A percentile compares a stretch with the other conserved stretches of the same genome.
These are phyloP conservation scores for Luehdorfia chinensis DNA, from an alignment of 1,140 invertebrate genomes.

Conservation along the genomic window DNA sequence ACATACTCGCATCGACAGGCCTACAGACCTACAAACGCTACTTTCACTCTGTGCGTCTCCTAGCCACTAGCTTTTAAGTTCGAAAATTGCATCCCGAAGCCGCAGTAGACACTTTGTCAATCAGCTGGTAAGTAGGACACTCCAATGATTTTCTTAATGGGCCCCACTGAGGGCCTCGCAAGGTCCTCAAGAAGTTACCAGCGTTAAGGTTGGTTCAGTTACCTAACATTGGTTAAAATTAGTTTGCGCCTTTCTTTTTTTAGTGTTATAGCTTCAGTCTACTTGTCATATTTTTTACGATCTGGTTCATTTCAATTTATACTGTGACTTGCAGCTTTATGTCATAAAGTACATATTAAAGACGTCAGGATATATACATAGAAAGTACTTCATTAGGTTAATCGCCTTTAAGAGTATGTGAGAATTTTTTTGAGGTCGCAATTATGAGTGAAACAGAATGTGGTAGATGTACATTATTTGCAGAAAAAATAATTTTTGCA, in stretches of 20 bases:
- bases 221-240: too few relatives aligned
- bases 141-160: constrained; percentile 61
- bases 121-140: constrained; percentile 58
- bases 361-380: too few relatives aligned
- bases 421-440: constrained; percentile 13
- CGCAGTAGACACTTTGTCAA: constrained; percentile 23
- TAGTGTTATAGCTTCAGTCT: not conserved
- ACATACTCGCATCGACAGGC: constrained; percentile 43
- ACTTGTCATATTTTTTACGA: not conserved
- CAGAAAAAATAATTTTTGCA: too few relatives aligned
- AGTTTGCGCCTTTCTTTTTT: too few relatives aligned
- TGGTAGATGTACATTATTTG: not conserved
- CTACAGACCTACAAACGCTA: constrained; percentile 70
- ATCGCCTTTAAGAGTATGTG: constrained; percentile 12
- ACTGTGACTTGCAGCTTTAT: too few relatives aligned
- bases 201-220: constrained; percentile 9
- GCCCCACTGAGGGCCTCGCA: constrained; percentile 47
- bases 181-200: constrained; percentile 41
- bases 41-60: constrained; percentile 34
- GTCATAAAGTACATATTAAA: too few relatives aligned
- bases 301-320: not conserved
- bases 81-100: constrained; percentile 19
- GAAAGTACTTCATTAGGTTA: constrained; percentile 17
- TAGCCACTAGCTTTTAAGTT: constrained; percentile 25
- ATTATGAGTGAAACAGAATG: constrained; percentile 10